Percentiles rank a stretch among this genome's conserved stretches.
These are phyloP conservation scores for Zaprionus africanus DNA, from an alignment of 1,140 invertebrate species.

Conservation along the genomic window DNA sequence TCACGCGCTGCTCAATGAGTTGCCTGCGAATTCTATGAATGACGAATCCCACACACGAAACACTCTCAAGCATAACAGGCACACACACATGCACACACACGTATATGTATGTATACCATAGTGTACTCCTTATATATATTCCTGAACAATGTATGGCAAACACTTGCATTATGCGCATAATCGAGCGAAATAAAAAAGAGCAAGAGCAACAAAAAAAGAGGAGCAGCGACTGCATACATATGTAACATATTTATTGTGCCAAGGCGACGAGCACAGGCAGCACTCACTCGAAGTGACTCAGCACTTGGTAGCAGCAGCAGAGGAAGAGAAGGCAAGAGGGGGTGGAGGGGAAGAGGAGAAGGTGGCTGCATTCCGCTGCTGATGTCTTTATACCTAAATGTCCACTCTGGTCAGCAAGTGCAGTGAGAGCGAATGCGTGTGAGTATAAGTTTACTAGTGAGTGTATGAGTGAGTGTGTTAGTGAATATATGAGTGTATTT, in stretches of 20 bases:
- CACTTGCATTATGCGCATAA: slow-evolving; percentile 76
- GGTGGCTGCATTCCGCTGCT: slow-evolving; percentile 24
- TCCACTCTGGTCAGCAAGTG: slow-evolving; percentile 13
- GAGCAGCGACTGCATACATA: slow-evolving; percentile 54
- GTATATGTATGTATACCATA: slow-evolving; percentile 15
- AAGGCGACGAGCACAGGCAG: slow-evolving; percentile 53
- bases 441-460: not conserved
- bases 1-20: slow-evolving; percentile 32
- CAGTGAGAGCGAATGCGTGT: not conserved
- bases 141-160: slow-evolving; percentile 55
- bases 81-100: slow-evolving; percentile 18
- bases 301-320: slow-evolving; percentile 26
- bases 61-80: slow-evolving; percentile 28
- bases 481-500: slow-evolving; percentile 16
- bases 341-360: not conserved
- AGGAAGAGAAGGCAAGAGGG: not conserved
- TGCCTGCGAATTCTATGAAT: slow-evolving; percentile 54
- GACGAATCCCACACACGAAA: slow-evolving; percentile 50
- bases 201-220: not conserved
- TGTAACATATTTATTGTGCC: slow-evolving; percentile 65
- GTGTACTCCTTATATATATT: slow-evolving; percentile 17
- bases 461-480: not conserved
- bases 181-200: slow-evolving; percentile 40
- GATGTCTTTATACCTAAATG: slow-evolving; percentile 41
- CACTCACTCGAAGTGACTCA: slow-evolving; percentile 38